A percentile compares a stretch with the other conserved stretches of the same genome.
These are phyloP conservation scores for Drosophila sordidula DNA, from an alignment of 2,888 invertebrate species.

Conservation along the genomic window DNA sequence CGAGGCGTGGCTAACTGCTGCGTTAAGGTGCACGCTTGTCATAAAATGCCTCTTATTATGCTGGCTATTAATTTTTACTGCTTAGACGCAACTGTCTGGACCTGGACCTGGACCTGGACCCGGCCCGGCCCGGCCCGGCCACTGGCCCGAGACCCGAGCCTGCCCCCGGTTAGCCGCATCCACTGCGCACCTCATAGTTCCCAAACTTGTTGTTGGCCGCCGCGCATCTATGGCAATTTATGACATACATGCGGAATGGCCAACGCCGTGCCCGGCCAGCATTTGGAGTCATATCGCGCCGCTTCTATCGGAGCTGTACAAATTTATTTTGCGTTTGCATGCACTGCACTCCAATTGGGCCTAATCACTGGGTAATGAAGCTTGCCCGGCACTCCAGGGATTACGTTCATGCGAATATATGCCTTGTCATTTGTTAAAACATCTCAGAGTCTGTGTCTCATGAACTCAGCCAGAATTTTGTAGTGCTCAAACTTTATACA, in stretches of 20 bases:
- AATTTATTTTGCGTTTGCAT: slow-evolving; percentile 68
- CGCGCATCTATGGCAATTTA: slow-evolving; percentile 68
- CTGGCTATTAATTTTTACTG: slow-evolving; percentile 82
- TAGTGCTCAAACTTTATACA: too few relatives aligned
- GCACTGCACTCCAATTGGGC: slow-evolving; percentile 25
- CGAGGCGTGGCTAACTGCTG: slow-evolving; percentile 59
- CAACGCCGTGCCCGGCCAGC: slow-evolving; percentile 34
- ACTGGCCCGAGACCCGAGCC: background rate
- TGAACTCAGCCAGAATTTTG: too few relatives aligned
- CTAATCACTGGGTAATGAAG: slow-evolving; percentile 17
- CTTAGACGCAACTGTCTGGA: slow-evolving; percentile 57
- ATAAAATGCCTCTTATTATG: slow-evolving; percentile 83
- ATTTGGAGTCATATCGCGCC: slow-evolving; percentile 64
- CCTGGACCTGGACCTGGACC: slow-evolving; percentile 13
- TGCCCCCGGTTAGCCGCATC: slow-evolving; percentile 4
- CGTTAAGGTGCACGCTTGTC: slow-evolving; percentile 77
- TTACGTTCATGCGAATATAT: background rate
- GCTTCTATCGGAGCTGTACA: slow-evolving; percentile 69
- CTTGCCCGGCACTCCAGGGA: background rate
- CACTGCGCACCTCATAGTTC: slow-evolving; percentile 15
- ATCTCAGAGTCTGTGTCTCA: background rate
- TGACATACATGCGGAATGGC: slow-evolving; percentile 71
- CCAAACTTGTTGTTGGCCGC: slow-evolving; percentile 36
- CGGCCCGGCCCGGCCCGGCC: too few relatives aligned
- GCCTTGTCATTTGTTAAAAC: background rate